These are phyloP conservation scores for Tachina lurida DNA, from an alignment of 2,888 invertebrate species.

Conservation along the genomic window DNA sequence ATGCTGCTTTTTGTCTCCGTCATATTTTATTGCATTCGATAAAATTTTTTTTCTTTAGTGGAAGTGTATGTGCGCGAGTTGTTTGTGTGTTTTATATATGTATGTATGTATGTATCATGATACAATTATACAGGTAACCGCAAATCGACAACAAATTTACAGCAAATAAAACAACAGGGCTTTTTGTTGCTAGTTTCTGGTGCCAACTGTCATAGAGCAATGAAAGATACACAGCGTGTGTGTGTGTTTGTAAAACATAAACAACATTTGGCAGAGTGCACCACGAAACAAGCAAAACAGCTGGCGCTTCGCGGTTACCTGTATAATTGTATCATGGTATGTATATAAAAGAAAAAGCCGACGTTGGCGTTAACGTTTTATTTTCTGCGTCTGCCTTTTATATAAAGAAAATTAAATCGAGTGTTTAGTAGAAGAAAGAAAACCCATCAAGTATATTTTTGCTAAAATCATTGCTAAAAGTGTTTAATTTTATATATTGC, in stretches of 20 bases:
- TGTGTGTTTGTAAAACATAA: too few species aligned
- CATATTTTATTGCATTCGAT: neutral
- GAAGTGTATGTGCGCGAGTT: conserved; percentile 41
- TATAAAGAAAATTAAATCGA: conserved; percentile 37
- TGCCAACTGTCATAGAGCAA: too few species aligned
- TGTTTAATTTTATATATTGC: neutral
- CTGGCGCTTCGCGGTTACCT: too few species aligned
- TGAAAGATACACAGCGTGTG: too few species aligned
- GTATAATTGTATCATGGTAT: too few species aligned
- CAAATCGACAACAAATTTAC: too few species aligned
- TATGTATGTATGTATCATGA: too few species aligned
- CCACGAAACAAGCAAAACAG: too few species aligned
- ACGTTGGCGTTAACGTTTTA: conserved; percentile 59
- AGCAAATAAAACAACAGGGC: too few species aligned
- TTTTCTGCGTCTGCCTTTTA: conserved; percentile 55
- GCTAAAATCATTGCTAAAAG: neutral
- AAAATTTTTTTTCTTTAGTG: neutral
- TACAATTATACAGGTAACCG: too few species aligned
- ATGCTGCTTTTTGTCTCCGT: conserved; percentile 43
- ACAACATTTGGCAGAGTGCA: too few species aligned
- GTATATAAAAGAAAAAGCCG: neutral
- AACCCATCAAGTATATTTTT: conserved; percentile 9
- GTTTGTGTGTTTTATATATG: conserved; percentile 33
- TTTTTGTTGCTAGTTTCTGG: too few species aligned
- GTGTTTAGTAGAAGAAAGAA: neutral